Evolutionary conservation across 1,140 invertebrate species (phyloP).

Genomic region (Pseudomyrmex sp.): DNA sequence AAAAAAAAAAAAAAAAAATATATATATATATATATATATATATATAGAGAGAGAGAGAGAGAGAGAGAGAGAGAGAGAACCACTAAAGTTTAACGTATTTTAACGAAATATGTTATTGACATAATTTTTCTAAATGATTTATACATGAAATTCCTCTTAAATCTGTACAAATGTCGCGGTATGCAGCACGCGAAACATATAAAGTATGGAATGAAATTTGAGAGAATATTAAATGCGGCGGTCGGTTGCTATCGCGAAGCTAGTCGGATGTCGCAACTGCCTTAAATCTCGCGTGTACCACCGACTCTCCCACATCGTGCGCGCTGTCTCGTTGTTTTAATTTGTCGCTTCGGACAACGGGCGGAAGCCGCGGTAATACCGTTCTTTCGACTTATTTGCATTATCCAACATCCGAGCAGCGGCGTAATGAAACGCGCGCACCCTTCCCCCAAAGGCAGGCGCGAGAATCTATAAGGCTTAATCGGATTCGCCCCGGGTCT

Average conservation of each 20-base stretch:
- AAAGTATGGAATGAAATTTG: conserved; percentile 48
- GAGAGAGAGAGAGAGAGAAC: no score
- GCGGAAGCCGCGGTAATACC: conserved; percentile 69
- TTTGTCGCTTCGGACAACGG: conserved; percentile 75
- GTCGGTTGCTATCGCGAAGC: conserved; percentile 14
- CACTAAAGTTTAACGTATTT: no score
- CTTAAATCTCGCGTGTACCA: conserved; percentile 46
- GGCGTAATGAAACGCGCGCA: conserved; percentile 44
- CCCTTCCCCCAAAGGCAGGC: neutral
- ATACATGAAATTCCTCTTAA: conserved; percentile 13
- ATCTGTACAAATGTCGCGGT: conserved; percentile 36
- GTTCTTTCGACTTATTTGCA: conserved; percentile 77
- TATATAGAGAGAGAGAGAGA: no score
- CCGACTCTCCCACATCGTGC: conserved; percentile 25
- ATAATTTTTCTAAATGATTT: neutral
- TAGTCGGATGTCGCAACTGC: conserved; percentile 47
- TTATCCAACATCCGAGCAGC: conserved; percentile 61
- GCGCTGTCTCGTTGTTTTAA: conserved; percentile 47
- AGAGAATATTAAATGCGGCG: conserved; percentile 53
- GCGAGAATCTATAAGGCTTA: conserved; percentile 49
- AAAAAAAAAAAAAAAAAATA: no score
- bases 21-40: no score
- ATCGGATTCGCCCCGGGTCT: conserved; percentile 27
- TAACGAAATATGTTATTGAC: no score
- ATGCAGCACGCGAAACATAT: conserved; percentile 22